phyloP scores from a whole-genome alignment of 2,113 vertebrate species.

The Gallinago media region DNA sequence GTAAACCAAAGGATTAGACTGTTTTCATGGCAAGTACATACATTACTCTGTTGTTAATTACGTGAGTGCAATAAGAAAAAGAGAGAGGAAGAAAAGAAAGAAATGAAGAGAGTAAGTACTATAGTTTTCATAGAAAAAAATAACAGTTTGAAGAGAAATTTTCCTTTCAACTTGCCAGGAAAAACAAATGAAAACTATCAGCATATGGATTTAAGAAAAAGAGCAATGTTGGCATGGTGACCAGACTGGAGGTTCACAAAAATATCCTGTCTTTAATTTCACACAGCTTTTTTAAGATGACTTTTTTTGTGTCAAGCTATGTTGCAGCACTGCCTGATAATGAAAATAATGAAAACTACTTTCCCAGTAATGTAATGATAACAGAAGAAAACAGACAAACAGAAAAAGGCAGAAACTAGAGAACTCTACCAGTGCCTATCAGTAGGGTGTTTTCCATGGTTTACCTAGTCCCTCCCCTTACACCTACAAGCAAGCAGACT shows the following conservation, averaged over 20 bases:
- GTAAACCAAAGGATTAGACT: neutral
- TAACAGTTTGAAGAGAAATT: neutral
- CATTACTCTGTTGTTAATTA: neutral
- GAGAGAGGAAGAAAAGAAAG: neutral
- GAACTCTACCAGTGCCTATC: neutral
- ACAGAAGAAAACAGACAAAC: neutral
- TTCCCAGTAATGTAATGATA: neutral
- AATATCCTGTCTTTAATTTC: slow-evolving; percentile 42
- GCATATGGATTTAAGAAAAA: slow-evolving; percentile 63
- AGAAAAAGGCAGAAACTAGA: neutral
- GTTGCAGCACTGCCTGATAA: neutral
- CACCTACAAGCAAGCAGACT: neutral
- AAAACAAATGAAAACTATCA: slow-evolving; percentile 51
- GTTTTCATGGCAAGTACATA: neutral
- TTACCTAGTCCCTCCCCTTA: neutral
- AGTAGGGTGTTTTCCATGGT: neutral
- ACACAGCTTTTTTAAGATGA: neutral
- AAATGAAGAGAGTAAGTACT: neutral
- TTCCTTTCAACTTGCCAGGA: slow-evolving; percentile 47
- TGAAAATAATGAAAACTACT: neutral
- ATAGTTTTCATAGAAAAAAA: neutral
- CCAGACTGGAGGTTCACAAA: slow-evolving; percentile 54
- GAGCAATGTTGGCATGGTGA: slow-evolving; percentile 65
- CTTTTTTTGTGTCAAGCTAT: slow-evolving; percentile 1
- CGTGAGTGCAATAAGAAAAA: neutral